Evolutionary conservation across 2,888 invertebrate genomes (phyloP), one percentile per base, ranked within the genome.

Genomic region (Calameuta pallipes): DNA sequence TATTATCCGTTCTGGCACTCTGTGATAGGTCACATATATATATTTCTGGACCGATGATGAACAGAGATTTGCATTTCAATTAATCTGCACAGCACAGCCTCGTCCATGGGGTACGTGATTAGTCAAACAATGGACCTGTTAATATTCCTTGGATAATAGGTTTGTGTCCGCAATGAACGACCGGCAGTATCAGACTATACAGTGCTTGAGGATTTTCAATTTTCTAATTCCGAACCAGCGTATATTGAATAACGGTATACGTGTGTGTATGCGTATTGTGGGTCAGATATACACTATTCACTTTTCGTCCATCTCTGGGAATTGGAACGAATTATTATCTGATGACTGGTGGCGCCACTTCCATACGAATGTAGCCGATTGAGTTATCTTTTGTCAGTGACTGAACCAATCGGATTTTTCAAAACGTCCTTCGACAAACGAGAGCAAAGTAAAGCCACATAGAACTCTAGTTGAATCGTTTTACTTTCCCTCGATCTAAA

Each of bases 281-380:
- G 23, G 23, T 23, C 23, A 56, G 23, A 23, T 56, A 56, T 23
- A 23, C 23, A 56, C 23, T 56, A 23, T 56, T 56, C 56, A 23
- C 56, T 56, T 56, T 23, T 56, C 9, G 23, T 9, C 56, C 23
- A 15, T 56, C 56, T 56, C 84, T 85, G 83, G 81, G 82, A 85
- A 86, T 86, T 85, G 82, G 85, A 83, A 83, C 85, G 81, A 83
- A 80, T 79, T 78, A 85, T 85, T 85, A 83, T 83, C 83, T 82
- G 79, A 80, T 82, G 80, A 81, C 81, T 80, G 78, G 80, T 77
- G 80, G 80, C 36, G 79, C 75, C 75, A 23, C 23, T 56, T 9
- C 23, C 56, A 23, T 23, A 1, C 56, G 9, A 23, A 23, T 9
- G 9, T 23, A 23, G 56, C 9, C 23, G 56, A 56, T 56, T 23